Conservation (phyloP, 2,888 invertebrate genomes). For the Thera britannica region DNA sequence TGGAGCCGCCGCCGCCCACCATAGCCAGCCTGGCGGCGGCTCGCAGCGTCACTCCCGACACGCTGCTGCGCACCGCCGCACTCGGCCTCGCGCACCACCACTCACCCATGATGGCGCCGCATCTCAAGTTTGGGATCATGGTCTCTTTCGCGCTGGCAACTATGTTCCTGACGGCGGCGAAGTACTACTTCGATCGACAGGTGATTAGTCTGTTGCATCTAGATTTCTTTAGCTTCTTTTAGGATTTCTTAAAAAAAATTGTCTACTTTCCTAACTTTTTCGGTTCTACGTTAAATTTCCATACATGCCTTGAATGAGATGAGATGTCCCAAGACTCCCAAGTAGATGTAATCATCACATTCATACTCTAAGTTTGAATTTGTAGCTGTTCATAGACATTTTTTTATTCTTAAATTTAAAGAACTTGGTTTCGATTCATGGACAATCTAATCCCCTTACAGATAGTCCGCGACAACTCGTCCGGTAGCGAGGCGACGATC, state of each 20-base stretch:
- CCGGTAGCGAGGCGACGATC: slow-evolving; percentile 84
- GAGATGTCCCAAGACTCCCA: no score
- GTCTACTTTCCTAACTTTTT: no score
- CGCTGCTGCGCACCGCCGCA: slow-evolving; percentile 74
- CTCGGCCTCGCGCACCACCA: slow-evolving; percentile 67
- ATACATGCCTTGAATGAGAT: no score
- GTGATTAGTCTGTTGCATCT: slow-evolving; percentile 54
- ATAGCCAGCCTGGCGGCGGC: slow-evolving; percentile 78
- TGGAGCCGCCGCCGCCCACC: slow-evolving; percentile 71
- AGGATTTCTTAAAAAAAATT: not conserved
- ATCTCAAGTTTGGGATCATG: slow-evolving; percentile 89
- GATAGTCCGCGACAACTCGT: slow-evolving; percentile 69
- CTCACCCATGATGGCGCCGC: slow-evolving; percentile 82
- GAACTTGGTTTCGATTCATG: no score
- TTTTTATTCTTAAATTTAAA: no score
- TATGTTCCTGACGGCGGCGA: slow-evolving; percentile 88
- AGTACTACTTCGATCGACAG: slow-evolving; percentile 89
- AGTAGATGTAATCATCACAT: no score
- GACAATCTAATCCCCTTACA: slow-evolving; percentile 36
- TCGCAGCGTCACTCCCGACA: slow-evolving; percentile 77
- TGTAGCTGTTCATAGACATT: no score
- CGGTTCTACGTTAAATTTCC: no score
- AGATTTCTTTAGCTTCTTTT: not conserved
- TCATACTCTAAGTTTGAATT: no score
- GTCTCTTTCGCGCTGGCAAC: slow-evolving; percentile 89